Conservation (phyloP, 2,797 vertebrate species). For the Kryptopterus vitreolus region DNA sequence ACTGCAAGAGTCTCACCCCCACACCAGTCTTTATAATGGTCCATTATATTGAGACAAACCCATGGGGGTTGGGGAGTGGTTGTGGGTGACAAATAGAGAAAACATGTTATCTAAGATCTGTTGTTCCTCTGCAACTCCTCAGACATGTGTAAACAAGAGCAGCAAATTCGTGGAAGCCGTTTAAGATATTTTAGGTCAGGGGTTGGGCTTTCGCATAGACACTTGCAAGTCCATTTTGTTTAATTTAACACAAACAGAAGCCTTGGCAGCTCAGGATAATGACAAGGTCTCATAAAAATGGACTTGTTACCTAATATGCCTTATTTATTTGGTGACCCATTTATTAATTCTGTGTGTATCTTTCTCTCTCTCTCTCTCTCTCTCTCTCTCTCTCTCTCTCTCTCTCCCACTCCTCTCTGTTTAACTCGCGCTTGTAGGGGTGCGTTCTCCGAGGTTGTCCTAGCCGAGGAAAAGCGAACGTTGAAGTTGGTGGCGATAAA, state of each 20-base stretch:
- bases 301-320: not conserved
- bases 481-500: constrained; percentile 93
- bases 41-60: not conserved
- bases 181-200: not conserved
- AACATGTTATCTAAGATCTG: not conserved
- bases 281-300: not conserved
- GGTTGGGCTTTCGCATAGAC: not conserved
- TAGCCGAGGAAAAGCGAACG: constrained; percentile 91
- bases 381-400: not conserved
- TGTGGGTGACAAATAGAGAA: not conserved
- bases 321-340: not conserved
- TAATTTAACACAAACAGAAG: not conserved
- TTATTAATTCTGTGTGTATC: constrained; percentile 32
- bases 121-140: constrained; percentile 5
- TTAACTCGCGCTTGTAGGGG: constrained; percentile 77
- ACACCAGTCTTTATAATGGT: not conserved
- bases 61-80: not conserved
- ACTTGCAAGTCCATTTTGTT: not conserved
- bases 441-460: constrained; percentile 94
- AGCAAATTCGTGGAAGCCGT: constrained; percentile 16
- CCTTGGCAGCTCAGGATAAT: not conserved
- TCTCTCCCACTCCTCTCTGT: not conserved
- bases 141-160: constrained; percentile 13
- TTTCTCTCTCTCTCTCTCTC: not conserved
- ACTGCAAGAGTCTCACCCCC: not conserved